Evolutionary conservation across 1,140 invertebrate species (phyloP), one percentile per base, ranked within the genome.

Genomic region (Formica selysi): DNA sequence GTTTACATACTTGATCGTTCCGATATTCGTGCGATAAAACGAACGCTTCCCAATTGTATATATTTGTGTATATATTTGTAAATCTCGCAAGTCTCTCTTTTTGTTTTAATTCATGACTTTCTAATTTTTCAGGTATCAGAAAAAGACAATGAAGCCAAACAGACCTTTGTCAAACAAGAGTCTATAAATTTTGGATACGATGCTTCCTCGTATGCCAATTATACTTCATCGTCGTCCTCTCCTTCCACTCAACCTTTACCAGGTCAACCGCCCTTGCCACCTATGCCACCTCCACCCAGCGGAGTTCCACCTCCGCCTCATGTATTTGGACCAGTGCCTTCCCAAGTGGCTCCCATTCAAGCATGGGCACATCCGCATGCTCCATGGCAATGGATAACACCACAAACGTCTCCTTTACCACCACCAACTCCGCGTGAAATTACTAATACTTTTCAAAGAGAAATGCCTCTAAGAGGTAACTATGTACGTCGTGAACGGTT

Each of bases 191-290:
- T 92, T 79, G 90, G 89, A 41, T 94, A 94, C 22, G 92, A 95
- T 22, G 89, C 10, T 91, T 90, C 76, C 3, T 36, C 84, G 6
- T 93, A 93, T 79, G 79, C 92, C 8, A 78, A 70, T 70, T 93
- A 93, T 51, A 87, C 91, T 16, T 70, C 91, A 32, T 85, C 89
- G 7, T 85, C 89, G 10, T 70, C 91, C 0, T 86, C 92, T 0
- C 85, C 92, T 0, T 90, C 93, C 32, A 88, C 89, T 70, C 94
- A 94, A 70, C 94, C 94, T 7, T 86, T 95, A 32, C 95, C 95
- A 1, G 94, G 95, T 5, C 95, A 95, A 76, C 95, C 95, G 32
- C 95, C 95, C 2, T 85, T 95, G 57, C 95, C 95, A 44, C 93
- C 94, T 10, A 95, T 95, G 94, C 94, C 94, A 41, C 95, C 94